Evolutionary conservation across 1,140 invertebrate species (phyloP).

Genomic region (Bombus waltoni): DNA sequence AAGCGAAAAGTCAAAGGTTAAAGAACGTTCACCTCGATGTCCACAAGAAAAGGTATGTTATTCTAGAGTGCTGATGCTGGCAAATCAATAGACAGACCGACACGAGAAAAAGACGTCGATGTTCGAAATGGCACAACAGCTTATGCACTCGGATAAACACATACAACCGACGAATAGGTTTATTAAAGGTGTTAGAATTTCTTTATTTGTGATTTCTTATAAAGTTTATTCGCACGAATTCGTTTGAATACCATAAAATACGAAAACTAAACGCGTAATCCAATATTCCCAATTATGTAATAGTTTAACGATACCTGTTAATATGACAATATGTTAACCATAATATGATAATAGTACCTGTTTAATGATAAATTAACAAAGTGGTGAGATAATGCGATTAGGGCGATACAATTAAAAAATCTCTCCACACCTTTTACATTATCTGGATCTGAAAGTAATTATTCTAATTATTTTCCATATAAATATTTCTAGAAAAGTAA

Average conservation of each 20-base stretch:
- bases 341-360: not conserved
- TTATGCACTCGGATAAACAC: not conserved
- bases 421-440: not conserved
- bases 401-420: not conserved
- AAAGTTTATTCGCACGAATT: too few relatives aligned
- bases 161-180: not conserved
- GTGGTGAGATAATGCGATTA: not conserved
- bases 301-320: too few relatives aligned
- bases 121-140: not conserved
- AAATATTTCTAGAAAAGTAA: not conserved
- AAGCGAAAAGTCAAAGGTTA: constrained; percentile 40
- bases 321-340: too few relatives aligned
- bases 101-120: not conserved
- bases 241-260: too few relatives aligned
- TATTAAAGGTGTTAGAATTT: not conserved
- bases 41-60: not conserved
- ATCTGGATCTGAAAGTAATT: not conserved
- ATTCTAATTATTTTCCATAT: not conserved
- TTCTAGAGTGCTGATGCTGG: constrained; percentile 9
- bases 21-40: constrained; percentile 37
- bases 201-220: not conserved
- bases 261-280: too few relatives aligned
- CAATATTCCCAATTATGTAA: not conserved
- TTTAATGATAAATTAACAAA: not conserved
- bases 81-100: constrained; percentile 29